Evolutionary conservation across 2,888 invertebrate species (phyloP).

Genomic region (Lasioglossum figueresi): DNA sequence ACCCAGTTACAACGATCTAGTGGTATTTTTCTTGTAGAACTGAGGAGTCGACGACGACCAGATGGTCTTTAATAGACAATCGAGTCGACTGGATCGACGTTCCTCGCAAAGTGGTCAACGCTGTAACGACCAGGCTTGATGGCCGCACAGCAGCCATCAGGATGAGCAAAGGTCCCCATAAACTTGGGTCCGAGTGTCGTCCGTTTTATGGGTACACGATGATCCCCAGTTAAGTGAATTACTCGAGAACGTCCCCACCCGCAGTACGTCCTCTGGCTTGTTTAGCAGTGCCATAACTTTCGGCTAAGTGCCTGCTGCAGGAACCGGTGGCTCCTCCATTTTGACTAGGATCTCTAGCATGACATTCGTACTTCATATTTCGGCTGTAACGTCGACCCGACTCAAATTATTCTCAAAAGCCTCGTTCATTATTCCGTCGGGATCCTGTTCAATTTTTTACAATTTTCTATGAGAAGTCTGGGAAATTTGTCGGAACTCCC

Average conservation of each 20-base stretch:
- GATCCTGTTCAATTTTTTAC: neutral
- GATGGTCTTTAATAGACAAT: conserved; percentile 12
- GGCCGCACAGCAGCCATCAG: neutral
- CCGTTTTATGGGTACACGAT: conserved; percentile 7
- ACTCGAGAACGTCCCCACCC: neutral
- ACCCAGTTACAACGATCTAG: neutral
- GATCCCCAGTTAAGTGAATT: conserved; percentile 11
- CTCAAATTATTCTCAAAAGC: neutral
- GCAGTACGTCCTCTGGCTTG: neutral
- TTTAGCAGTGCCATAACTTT: neutral
- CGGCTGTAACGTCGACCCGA: neutral
- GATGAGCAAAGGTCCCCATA: conserved; percentile 7
- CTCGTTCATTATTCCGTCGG: neutral
- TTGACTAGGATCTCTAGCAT: neutral
- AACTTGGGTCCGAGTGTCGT: neutral
- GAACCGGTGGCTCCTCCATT: neutral
- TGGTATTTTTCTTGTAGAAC: neutral
- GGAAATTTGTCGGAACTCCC: neutral
- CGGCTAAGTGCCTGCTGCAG: neutral
- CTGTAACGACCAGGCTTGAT: neutral
- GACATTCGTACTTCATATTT: neutral
- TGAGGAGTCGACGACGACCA: neutral
- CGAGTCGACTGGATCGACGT: neutral
- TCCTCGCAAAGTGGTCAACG: neutral
- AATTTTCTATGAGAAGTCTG: neutral